phyloP scores from a whole-genome alignment of 2,113 vertebrate genomes.

The Australoheros scitulus region DNA sequence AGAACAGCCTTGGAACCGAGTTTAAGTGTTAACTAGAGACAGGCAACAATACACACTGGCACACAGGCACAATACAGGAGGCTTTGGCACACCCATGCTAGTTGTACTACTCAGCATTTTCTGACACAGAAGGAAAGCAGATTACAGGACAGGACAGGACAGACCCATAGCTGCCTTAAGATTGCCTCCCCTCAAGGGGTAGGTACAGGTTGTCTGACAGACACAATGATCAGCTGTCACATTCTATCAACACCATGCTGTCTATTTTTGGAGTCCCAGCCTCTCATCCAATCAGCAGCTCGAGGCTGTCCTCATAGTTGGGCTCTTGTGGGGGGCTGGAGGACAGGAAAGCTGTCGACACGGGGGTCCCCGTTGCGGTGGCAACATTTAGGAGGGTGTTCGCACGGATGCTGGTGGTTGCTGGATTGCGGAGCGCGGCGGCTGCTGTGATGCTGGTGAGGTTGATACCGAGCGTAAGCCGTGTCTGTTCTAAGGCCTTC shows the following conservation, averaged over 20 bases:
- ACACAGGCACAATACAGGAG: conserved; percentile 75
- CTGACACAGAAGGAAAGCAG: conserved; percentile 74
- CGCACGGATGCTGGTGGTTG: conserved; percentile 69
- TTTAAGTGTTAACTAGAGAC: conserved; percentile 65
- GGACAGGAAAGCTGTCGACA: conserved; percentile 90
- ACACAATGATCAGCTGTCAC: conserved; percentile 62
- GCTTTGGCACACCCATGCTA: conserved; percentile 81
- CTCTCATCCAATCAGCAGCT: conserved; percentile 87
- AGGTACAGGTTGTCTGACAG: conserved; percentile 55
- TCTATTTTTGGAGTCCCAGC: conserved; percentile 46
- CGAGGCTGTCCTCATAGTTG: conserved; percentile 94
- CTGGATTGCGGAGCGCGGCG: conserved; percentile 83
- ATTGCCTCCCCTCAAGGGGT: conserved; percentile 34
- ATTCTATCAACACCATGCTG: conserved; percentile 72
- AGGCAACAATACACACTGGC: conserved; percentile 62
- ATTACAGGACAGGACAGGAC: conserved; percentile 77
- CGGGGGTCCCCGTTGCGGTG: conserved; percentile 85
- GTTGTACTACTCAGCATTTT: conserved; percentile 80
- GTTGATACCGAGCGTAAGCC: conserved; percentile 98
- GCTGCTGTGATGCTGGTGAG: conserved; percentile 97
- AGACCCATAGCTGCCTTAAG: conserved; percentile 74
- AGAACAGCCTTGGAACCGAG: conserved; percentile 54
- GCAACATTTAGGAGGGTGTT: conserved; percentile 77
- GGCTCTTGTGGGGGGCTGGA: conserved; percentile 92
- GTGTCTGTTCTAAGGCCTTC: conserved; percentile 98